phyloP scores from a whole-genome alignment of 2,113 vertebrate genomes.

The Anolis carolinensis region DNA sequence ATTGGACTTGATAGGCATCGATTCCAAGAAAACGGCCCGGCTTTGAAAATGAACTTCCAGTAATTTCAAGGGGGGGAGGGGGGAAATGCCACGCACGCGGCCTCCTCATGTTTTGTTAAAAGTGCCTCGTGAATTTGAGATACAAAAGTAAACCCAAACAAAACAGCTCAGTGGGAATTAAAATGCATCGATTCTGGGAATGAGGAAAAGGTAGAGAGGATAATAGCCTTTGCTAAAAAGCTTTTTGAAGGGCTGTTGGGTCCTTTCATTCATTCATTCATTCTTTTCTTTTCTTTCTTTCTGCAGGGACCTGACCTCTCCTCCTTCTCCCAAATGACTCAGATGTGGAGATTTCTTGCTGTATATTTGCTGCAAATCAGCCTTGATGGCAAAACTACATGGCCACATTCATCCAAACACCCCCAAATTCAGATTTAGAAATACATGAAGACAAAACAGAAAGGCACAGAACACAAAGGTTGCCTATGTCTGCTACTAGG shows the following conservation, averaged over 20 bases:
- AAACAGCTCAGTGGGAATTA: conserved; percentile 76
- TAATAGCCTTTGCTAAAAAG: conserved; percentile 71
- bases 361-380: neutral
- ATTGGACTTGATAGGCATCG: conserved; percentile 80
- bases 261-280: too few species aligned
- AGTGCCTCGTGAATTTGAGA: conserved; percentile 53
- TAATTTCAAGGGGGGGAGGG: conserved; percentile 60
- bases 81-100: conserved; percentile 22
- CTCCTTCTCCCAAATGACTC: neutral
- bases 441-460: too few species aligned
- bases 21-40: conserved; percentile 76
- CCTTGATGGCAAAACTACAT: too few species aligned
- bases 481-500: too few species aligned
- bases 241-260: conserved; percentile 59
- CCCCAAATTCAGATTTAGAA: too few species aligned
- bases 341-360: neutral
- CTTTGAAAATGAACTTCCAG: conserved; percentile 81
- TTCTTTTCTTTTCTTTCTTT: neutral
- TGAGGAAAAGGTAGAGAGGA: conserved; percentile 36
- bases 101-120: conserved; percentile 66
- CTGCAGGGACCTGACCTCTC: too few species aligned
- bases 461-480: too few species aligned
- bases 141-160: conserved; percentile 70
- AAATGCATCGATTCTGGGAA: conserved; percentile 76
- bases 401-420: too few species aligned